phyloP scores from a whole-genome alignment of 1,140 invertebrate species.

The Watersipora subatra region DNA sequence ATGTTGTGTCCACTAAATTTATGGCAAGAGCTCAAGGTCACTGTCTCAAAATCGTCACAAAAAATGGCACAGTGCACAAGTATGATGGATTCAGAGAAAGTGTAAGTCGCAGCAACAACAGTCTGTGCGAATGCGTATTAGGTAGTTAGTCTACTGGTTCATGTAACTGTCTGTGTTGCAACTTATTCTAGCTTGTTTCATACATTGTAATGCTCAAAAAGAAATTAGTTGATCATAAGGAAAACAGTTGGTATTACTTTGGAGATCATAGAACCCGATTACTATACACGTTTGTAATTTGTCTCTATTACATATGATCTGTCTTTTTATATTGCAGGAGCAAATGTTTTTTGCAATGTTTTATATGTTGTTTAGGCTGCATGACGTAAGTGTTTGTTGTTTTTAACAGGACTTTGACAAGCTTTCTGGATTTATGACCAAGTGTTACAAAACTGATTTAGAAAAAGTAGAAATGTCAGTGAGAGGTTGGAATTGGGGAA shows the following conservation, averaged over 20 bases:
- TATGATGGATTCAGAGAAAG: slow-evolving; percentile 85
- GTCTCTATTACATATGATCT: not conserved
- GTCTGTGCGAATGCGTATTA: not conserved
- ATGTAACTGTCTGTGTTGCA: too few species aligned
- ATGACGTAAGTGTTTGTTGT: not conserved
- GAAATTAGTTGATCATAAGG: too few species aligned
- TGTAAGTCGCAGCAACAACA: slow-evolving; percentile 45
- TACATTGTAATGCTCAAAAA: too few species aligned
- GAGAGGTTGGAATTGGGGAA: slow-evolving; percentile 99
- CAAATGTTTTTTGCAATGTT: too few species aligned
- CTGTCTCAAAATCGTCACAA: slow-evolving; percentile 77
- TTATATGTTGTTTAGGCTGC: too few species aligned
- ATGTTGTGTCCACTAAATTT: slow-evolving; percentile 82
- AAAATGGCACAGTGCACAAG: slow-evolving; percentile 76
- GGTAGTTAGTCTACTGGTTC: too few species aligned
- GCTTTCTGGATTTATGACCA: slow-evolving; percentile 47
- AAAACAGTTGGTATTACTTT: too few species aligned
- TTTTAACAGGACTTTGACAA: slow-evolving; percentile 60
- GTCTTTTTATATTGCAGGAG: too few species aligned
- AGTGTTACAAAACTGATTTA: slow-evolving; percentile 53
- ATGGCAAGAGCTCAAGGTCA: slow-evolving; percentile 76
- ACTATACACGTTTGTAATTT: too few species aligned
- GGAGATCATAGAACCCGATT: too few species aligned
- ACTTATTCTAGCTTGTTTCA: too few species aligned
- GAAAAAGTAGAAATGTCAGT: slow-evolving; percentile 69